These are phyloP conservation scores for Megamerina dolium DNA, from an alignment of 2,888 invertebrate genomes.

Conservation along the genomic window DNA sequence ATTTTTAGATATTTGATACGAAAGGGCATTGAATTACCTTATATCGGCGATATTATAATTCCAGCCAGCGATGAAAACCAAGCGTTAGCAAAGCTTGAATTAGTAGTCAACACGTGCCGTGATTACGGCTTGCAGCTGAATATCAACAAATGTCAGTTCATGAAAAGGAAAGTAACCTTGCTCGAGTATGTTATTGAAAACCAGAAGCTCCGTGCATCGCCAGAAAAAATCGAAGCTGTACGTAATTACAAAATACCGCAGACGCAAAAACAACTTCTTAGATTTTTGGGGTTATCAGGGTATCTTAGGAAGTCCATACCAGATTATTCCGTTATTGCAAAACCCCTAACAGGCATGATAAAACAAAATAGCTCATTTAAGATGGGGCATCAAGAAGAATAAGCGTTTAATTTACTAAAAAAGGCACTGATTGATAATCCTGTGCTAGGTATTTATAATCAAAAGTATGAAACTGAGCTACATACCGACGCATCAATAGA, in stretches of 20 bases:
- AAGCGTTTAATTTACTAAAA: conserved; percentile 21
- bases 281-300: conserved; percentile 31
- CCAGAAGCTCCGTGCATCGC: conserved; percentile 21
- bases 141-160: conserved; percentile 20
- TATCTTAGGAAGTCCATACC: conserved; percentile 29
- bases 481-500: conserved; percentile 20
- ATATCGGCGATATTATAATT: conserved; percentile 33
- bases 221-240: conserved; percentile 25
- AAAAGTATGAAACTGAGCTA: conserved; percentile 16
- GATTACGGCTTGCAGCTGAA: conserved; percentile 18
- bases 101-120: conserved; percentile 12
- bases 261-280: too few relatives aligned
- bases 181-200: conserved; percentile 20
- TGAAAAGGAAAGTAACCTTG: conserved; percentile 18
- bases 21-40: conserved; percentile 15
- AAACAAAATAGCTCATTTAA: conserved; percentile 21
- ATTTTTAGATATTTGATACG: conserved; percentile 16
- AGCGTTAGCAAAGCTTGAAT: conserved; percentile 12
- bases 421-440: conserved; percentile 13
- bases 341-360: conserved; percentile 21
- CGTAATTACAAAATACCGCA: too few relatives aligned
- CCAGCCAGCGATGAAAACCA: conserved; percentile 18
- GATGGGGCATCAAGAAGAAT: conserved; percentile 19
- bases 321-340: conserved; percentile 23
- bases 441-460: conserved; percentile 18